Base-by-base conservation (phyloP, 2,888 invertebrate genomes). In the Phrixothrix hirtus region DNA sequence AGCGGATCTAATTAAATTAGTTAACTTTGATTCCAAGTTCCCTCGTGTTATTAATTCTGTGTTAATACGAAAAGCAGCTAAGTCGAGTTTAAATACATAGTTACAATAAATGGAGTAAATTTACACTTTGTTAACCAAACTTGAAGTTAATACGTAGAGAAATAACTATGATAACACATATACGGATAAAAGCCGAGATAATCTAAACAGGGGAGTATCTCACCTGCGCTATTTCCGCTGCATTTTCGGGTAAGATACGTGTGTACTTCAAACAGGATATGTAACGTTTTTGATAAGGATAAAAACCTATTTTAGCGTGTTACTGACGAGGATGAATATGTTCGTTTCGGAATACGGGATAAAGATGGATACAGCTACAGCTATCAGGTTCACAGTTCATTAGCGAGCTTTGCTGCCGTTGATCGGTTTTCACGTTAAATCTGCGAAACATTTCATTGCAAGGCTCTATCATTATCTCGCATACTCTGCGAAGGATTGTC, bases 341-440 rank as follows among this genome's bases (percentile, higher is more conserved):
- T 45, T 41, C 36, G 53, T 47, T 56, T 35, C 35, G 30, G 45
- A 50, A 36, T 51, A 48, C 47, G 21, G 45, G 41, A 62, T 57
- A 58, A 59, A 58, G 61, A 62, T 49, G 56, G 58, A 60, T 56
- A 58, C 44, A 56, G 55, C 53, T 57, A 60, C 56, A 68, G 68
- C 68, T 71, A 71, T 72, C 72, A 63, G 67, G 64, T 71, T 71
- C 68, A 70, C 72, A 66, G 70, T 71, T 71, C 71, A 72, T 72
- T 72, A 71, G 69, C 66, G 62, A 62, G 66, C 65, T 67, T 65
- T 67, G 66, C 65, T 65, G 68, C 61, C 63, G 66, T 61, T 63
- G 63, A 63, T 62, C 63, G 65, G 64, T 62, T 60, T 63, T 64
- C 65, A 63, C 59, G 65, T 62, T 58, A 58, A 62, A 65, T 61